Evolutionary conservation across 2,888 invertebrate genomes (phyloP), one percentile per base, ranked within the genome.

Genomic region (Ophion ventricosus): DNA sequence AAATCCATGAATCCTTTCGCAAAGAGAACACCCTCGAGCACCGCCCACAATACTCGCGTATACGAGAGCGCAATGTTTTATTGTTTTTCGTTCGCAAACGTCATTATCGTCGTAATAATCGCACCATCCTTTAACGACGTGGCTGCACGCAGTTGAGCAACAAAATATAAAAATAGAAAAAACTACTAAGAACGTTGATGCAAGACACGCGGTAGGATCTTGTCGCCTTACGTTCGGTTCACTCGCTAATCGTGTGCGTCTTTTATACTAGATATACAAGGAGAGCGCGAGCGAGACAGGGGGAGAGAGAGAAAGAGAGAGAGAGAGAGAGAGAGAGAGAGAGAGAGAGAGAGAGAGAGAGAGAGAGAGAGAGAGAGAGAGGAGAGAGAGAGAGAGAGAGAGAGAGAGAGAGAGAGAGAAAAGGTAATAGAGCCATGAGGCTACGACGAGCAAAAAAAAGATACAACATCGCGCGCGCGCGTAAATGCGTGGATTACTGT

Each of bases 191-290:
- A 54, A 70, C 54, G 57, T 20, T 23, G 35, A 35, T 29, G 14
- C 69, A n/a, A 54, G 17, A 11, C n/a, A 57, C 56, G 57, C 1
- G 25, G 14, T 26, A 57, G 54, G 61, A 61, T 73, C 67, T 63
- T 77, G 80, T 80, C 83, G 76, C 59, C 54, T 73, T 76, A 76
- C 66, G 54, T 80, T 80, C 80, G 61, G 61, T 80, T 67, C 72
- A 56, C 64, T 83, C 76, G 80, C 66, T 73, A 72, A 14, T 72
- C 61, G 54, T 54, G 74, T 11, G 49, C 10, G 61, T 63, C 49
- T 20, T 17, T 59, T 54, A 0, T 29, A 35, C 57, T 11, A 63
- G 11, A 26, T 49, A 17, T 7, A 49, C 17, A 25, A 7, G n/a
- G 20, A 59, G 8, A 59, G 1, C 20, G 17, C 49, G 20, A 29